Evolutionary conservation across 2,113 vertebrate species (phyloP).

Genomic region (Clinocottus analis): DNA sequence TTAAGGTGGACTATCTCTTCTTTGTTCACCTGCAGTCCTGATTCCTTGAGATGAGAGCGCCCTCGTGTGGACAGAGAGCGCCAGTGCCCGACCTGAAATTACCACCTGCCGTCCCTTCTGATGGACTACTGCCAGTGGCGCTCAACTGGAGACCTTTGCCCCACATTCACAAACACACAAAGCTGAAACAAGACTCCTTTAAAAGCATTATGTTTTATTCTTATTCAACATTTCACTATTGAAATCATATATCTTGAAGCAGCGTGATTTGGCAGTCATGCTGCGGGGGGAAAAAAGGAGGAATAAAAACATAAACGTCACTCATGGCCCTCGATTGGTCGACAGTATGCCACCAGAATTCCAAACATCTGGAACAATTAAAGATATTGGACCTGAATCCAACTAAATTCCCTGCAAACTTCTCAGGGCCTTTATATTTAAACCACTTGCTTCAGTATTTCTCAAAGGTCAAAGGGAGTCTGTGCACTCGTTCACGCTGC

Average conservation of each 20-base stretch:
- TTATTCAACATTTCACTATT: conserved; percentile 9
- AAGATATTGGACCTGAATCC: conserved; percentile 5
- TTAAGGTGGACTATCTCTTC: conserved; percentile 9
- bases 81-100: conserved; percentile 60
- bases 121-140: conserved; percentile 51
- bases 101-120: conserved; percentile 35
- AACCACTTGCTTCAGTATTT: conserved; percentile 33
- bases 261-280: conserved; percentile 1
- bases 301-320: not conserved
- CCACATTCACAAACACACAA: conserved; percentile 21
- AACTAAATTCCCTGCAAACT: conserved; percentile 47
- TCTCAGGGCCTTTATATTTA: conserved; percentile 46
- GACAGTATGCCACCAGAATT: conserved; percentile 12
- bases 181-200: conserved; percentile 44
- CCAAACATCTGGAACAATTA: conserved; percentile 32
- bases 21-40: conserved; percentile 73
- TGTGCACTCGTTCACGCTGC: conserved; percentile 37
- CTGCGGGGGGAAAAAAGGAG: not conserved
- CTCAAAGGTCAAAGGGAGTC: conserved; percentile 35
- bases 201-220: conserved; percentile 37
- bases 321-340: not conserved
- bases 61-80: conserved; percentile 69
- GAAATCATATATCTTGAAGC: conserved; percentile 8
- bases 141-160: conserved; percentile 25
- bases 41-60: conserved; percentile 63